These are phyloP conservation scores for Neotoma lepida DNA, from an alignment of 2,113 vertebrate genomes.

Conservation along the genomic window DNA sequence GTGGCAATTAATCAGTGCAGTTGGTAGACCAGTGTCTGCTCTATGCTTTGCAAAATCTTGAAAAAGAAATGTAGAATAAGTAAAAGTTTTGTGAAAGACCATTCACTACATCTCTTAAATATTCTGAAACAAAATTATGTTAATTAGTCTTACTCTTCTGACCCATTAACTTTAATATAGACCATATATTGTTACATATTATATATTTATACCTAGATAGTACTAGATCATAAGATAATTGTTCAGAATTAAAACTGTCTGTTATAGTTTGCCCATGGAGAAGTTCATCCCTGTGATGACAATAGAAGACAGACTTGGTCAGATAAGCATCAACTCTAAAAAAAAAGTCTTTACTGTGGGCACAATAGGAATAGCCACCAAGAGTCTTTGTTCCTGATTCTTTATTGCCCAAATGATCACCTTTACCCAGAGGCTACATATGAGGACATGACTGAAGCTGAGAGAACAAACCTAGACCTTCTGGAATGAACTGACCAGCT, in stretches of 20 bases:
- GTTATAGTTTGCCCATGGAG: neutral
- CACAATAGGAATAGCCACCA: neutral
- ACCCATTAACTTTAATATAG: neutral
- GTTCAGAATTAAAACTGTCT: neutral
- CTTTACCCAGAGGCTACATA: neutral
- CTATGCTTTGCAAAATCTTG: constrained; percentile 31
- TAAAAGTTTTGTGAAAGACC: neutral
- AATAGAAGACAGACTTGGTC: neutral
- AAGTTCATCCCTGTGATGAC: neutral
- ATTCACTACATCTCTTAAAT: neutral
- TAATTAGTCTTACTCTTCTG: neutral
- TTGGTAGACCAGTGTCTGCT: neutral
- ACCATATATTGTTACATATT: neutral
- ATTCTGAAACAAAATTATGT: constrained; percentile 35
- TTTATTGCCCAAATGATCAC: neutral
- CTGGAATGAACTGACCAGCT: neutral
- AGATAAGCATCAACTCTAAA: neutral
- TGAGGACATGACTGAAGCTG: neutral
- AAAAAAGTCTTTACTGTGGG: neutral
- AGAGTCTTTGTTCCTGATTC: neutral
- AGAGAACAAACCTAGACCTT: neutral
- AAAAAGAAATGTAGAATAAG: neutral
- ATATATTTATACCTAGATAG: neutral
- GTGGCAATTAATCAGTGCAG: neutral
- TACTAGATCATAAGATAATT: neutral